phyloP scores from a whole-genome alignment of 1,140 invertebrate species.

The Pentalonia nigronervosa region DNA sequence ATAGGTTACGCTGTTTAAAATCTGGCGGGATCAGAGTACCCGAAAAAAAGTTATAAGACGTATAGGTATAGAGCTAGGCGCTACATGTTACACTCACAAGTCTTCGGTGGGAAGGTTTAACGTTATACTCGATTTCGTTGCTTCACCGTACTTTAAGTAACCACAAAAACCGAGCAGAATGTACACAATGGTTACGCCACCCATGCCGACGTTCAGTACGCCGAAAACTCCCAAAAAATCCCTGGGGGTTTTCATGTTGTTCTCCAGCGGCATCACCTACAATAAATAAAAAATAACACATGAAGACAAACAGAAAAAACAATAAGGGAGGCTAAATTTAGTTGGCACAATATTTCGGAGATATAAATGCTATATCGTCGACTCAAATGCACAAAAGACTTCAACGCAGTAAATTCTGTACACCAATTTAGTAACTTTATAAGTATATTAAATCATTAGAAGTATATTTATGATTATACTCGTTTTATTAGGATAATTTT shows the following conservation, averaged over 20 bases:
- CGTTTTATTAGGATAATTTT: too few relatives aligned
- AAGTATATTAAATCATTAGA: too few relatives aligned
- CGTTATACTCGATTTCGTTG: conserved; percentile 75
- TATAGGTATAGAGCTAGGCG: background rate
- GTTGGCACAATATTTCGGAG: background rate
- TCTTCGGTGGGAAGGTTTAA: conserved; percentile 77
- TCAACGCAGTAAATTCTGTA: background rate
- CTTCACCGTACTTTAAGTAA: conserved; percentile 79
- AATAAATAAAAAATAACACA: background rate
- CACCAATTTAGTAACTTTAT: background rate
- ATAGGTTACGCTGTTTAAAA: background rate
- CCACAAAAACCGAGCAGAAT: conserved; percentile 88
- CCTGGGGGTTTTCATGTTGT: conserved; percentile 85
- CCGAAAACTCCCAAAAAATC: conserved; percentile 84
- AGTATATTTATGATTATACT: too few relatives aligned
- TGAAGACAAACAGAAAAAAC: background rate
- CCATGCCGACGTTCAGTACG: conserved; percentile 89
- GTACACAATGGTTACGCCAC: conserved; percentile 84
- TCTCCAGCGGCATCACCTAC: conserved; percentile 88
- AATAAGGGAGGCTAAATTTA: background rate
- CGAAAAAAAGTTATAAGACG: background rate
- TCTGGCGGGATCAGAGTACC: background rate
- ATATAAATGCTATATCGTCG: background rate
- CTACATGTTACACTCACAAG: conserved; percentile 70
- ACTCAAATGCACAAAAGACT: background rate